Conservation (phyloP, 2,797 vertebrate species). For the Antennarius maculatus region DNA sequence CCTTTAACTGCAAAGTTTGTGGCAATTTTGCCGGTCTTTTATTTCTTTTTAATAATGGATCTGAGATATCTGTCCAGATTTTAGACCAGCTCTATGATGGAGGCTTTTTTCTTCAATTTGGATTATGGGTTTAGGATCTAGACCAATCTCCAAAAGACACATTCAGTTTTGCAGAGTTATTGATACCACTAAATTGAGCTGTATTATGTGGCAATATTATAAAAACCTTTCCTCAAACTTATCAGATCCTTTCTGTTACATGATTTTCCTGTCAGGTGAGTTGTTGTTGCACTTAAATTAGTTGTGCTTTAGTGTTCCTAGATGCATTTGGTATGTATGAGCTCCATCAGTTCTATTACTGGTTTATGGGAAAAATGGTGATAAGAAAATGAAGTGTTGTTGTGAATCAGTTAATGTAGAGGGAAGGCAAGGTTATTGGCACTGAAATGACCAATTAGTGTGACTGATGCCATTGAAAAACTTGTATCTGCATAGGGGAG, state of each 20-base stretch:
- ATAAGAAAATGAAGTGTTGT: constrained; percentile 22
- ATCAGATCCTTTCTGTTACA: neutral
- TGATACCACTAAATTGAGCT: neutral
- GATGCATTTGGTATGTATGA: constrained; percentile 21
- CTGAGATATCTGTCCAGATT: too few species aligned
- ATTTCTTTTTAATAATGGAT: too few species aligned
- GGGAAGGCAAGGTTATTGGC: constrained; percentile 19
- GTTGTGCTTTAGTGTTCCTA: constrained; percentile 7
- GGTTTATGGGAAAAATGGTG: constrained; percentile 29
- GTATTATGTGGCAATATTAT: neutral
- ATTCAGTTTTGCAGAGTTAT: too few species aligned
- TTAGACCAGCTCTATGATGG: too few species aligned
- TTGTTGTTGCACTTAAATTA: constrained; percentile 11
- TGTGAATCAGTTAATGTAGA: constrained; percentile 24
- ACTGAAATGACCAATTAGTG: constrained; percentile 40
- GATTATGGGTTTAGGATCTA: too few species aligned
- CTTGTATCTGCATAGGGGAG: constrained; percentile 40
- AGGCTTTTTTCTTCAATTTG: too few species aligned
- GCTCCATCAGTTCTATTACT: constrained; percentile 24
- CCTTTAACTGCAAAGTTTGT: constrained; percentile 36
- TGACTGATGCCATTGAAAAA: constrained; percentile 36
- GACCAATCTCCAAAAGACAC: too few species aligned
- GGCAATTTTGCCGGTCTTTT: constrained; percentile 8
- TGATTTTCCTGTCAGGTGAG: neutral
- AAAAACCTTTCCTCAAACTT: neutral